Evolutionary conservation across 2,797 vertebrate species (phyloP).

Genomic region (Sebastes nivosus): DNA sequence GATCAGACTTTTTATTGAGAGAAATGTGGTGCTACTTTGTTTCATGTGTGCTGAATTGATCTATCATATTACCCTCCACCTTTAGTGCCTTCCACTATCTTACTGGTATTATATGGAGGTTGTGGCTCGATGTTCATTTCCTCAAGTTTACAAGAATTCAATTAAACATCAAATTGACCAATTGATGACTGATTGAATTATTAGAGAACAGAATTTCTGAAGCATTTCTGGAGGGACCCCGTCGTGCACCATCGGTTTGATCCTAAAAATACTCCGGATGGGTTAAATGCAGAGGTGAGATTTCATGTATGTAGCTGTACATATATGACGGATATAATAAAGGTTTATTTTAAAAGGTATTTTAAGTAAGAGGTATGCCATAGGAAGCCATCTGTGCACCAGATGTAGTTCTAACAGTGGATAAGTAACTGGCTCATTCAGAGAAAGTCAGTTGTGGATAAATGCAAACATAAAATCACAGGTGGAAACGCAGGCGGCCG

Average conservation of each 20-base stretch:
- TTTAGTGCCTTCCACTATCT: neutral
- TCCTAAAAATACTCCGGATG: too few relatives aligned
- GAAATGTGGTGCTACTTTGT: neutral
- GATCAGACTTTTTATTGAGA: neutral
- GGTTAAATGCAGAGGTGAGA: too few relatives aligned
- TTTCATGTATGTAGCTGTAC: too few relatives aligned
- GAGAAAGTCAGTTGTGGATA: neutral
- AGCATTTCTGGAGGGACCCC: neutral
- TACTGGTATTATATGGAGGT: neutral
- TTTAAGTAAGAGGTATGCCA: neutral
- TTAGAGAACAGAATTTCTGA: constrained; percentile 12
- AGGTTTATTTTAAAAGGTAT: too few relatives aligned
- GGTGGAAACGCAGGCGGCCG: neutral
- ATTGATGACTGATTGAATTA: neutral
- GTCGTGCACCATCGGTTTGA: neutral
- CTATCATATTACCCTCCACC: neutral
- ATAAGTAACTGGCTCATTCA: neutral
- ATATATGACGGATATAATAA: too few relatives aligned
- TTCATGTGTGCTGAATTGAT: neutral
- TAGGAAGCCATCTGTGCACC: too few relatives aligned
- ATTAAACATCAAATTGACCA: neutral
- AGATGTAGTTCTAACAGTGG: too few relatives aligned
- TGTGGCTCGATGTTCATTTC: neutral
- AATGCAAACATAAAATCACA: neutral
- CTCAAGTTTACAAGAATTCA: neutral